Base-by-base conservation (phyloP, 2,888 invertebrate species). In the Protophormia terraenovae region DNA sequence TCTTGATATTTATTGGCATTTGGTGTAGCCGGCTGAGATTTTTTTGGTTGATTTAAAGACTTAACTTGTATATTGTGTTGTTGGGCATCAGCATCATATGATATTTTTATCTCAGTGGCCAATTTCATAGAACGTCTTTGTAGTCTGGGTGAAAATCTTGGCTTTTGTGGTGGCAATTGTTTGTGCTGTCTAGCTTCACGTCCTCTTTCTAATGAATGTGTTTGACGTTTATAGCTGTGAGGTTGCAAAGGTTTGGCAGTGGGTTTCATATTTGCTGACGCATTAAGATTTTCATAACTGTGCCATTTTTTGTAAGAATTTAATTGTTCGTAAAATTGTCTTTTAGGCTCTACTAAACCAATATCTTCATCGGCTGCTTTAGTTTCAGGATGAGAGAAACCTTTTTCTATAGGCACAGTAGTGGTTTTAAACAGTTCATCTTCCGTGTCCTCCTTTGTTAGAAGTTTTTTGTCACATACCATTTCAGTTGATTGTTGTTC, bases 311-410 rank as follows among this genome's bases (percentile, higher is more conserved):
- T 80, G 55, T n/a, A 41, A 32, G 64, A 55, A 16, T 88, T 88
- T 76, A 92, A 69, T 73, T 90, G 89, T 66, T 92, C 92, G 47
- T 90, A 92, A 84, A 89, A 92, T 67, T 90, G 89, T 55, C 90
- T 89, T 29, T 88, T 90, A 3, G 92, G 92, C 12, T 90, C 91
- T 24, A 92, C 90, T 38, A 92, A 84, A 0, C 92, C 92, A 16
- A 92, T 88, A 83, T 92, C 89, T 29, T 88, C 88, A 66, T 91
- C 91, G 3, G 91, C 91, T 10, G 91, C 91, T 16, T 89, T 90
- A 0, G 90, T 91, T 82, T 91, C 91, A 1, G 91, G 91, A 19
- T 91, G 91, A 0, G 90, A 89, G 67, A 91, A 90, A 0, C 90
- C 91, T 19, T 88, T 89, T 3, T 75, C 64, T 2, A 77, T 22